Evolutionary conservation across 2,113 vertebrate genomes (phyloP).

Genomic region (Chloropsis cyanopogon): DNA sequence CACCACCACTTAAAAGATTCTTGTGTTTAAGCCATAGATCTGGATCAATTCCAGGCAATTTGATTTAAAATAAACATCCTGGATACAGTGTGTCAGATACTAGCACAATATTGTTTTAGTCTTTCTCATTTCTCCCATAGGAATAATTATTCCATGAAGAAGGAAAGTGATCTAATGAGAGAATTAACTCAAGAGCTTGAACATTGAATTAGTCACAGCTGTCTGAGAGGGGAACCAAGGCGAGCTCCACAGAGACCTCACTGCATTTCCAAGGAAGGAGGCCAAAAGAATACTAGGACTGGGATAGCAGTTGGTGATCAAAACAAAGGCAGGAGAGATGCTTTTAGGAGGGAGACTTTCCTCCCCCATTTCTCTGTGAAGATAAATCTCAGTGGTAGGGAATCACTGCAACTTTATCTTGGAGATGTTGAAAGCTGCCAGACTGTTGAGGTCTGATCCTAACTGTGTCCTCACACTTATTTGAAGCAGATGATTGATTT

Average conservation of each 20-base stretch:
- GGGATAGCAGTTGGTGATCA: neutral
- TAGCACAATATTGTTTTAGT: constrained; percentile 36
- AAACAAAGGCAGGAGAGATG: neutral
- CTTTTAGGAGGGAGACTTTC: neutral
- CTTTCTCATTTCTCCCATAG: constrained; percentile 43
- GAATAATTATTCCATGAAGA: constrained; percentile 58
- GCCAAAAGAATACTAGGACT: constrained; percentile 2
- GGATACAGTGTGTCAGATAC: constrained; percentile 46
- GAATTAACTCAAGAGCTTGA: constrained; percentile 60
- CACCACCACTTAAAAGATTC: neutral
- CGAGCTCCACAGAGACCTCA: constrained; percentile 40
- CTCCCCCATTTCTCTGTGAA: neutral
- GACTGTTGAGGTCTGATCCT: neutral
- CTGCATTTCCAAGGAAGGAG: constrained; percentile 37
- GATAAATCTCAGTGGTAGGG: neutral
- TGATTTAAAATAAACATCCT: constrained; percentile 62
- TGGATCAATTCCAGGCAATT: constrained; percentile 45
- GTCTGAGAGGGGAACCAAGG: constrained; percentile 50
- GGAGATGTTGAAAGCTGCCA: neutral
- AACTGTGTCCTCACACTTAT: neutral
- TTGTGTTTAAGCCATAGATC: constrained; percentile 23
- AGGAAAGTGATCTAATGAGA: constrained; percentile 66
- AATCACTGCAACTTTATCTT: neutral
- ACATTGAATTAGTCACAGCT: constrained; percentile 63
- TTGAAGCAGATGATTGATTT: neutral